Conservation (phyloP, 2,113 vertebrate species). For the Synodontis membranacea region DNA sequence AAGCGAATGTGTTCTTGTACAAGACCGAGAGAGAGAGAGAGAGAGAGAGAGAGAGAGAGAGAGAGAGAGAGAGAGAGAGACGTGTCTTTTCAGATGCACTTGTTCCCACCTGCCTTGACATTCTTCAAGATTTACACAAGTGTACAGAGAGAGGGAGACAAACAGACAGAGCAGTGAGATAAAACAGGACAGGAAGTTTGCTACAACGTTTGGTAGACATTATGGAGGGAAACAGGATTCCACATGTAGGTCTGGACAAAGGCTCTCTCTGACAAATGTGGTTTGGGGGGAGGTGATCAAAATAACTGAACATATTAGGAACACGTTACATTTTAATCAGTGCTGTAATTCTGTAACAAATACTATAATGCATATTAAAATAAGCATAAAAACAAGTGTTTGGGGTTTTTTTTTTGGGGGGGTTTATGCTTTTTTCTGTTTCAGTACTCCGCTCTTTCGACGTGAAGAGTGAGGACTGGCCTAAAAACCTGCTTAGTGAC, state of each 20-base stretch:
- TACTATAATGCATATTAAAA: background rate
- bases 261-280: background rate
- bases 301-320: background rate
- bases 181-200: constrained; percentile 39
- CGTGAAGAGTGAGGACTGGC: background rate
- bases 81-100: constrained; percentile 43
- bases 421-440: background rate
- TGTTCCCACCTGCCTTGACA: constrained; percentile 61
- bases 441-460: background rate
- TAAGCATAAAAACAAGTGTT: background rate
- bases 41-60: background rate
- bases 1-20: background rate
- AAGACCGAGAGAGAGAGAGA: background rate
- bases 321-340: background rate
- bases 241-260: constrained; percentile 17
- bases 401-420: too few species aligned
- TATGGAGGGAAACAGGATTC: background rate
- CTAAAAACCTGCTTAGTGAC: constrained; percentile 16
- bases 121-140: constrained; percentile 51
- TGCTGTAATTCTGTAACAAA: background rate
- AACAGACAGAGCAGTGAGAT: constrained; percentile 19
- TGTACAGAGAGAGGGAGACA: constrained; percentile 20
- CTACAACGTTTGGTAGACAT: constrained; percentile 28
- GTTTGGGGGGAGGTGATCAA: background rate
- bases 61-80: background rate